These are phyloP conservation scores for Heliconius himera DNA, from an alignment of 1,140 invertebrate species.

Conservation along the genomic window DNA sequence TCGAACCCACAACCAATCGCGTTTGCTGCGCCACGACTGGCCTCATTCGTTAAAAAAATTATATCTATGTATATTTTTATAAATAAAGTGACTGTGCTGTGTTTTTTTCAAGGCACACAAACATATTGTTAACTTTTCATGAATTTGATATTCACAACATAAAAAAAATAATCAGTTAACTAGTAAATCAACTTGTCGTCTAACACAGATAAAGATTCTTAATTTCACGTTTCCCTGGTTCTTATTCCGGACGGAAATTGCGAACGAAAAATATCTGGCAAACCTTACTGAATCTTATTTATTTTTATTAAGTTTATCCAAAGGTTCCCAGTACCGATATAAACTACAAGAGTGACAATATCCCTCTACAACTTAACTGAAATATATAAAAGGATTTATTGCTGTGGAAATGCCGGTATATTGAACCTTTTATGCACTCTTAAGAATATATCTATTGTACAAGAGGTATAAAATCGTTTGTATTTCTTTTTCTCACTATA, in stretches of 20 bases:
- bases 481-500: background rate
- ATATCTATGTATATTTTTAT: no score
- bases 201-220: constrained; percentile 58
- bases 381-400: constrained; percentile 29
- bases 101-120: no score
- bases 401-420: constrained; percentile 7
- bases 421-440: constrained; percentile 7
- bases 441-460: background rate
- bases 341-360: constrained; percentile 34
- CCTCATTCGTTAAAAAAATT: no score
- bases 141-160: background rate
- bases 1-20: no score
- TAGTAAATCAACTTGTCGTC: constrained; percentile 33
- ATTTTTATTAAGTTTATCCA: constrained; percentile 66
- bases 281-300: constrained; percentile 62
- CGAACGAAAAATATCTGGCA: constrained; percentile 46
- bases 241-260: constrained; percentile 71
- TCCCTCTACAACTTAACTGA: constrained; percentile 26
- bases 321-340: constrained; percentile 32
- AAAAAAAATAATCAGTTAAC: background rate
- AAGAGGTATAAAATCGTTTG: background rate
- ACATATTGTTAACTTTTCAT: no score
- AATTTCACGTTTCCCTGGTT: constrained; percentile 73
- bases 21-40: no score
- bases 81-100: no score